Percentiles rank a stretch among this genome's conserved stretches.
Evolutionary conservation across 2,113 vertebrate species (phyloP).

Genomic region (Proterorhinus semilunaris): DNA sequence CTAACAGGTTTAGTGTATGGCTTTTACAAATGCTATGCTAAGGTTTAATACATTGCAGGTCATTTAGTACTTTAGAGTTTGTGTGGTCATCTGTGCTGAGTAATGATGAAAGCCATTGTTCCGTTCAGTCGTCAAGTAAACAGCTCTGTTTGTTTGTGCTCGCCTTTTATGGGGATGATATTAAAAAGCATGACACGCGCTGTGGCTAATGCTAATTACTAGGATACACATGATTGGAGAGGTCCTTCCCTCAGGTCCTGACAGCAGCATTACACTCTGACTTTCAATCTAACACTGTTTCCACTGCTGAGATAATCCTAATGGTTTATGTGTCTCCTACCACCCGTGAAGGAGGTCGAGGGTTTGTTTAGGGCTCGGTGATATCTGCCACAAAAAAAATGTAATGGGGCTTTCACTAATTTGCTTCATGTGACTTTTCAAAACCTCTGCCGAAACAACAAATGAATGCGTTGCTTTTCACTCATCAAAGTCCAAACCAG

Average conservation of each 20-base stretch:
- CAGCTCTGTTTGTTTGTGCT: slow-evolving; percentile 17
- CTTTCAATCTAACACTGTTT: slow-evolving; percentile 6
- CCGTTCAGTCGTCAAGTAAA: slow-evolving; percentile 33
- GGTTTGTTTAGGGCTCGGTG: background rate
- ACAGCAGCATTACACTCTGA: slow-evolving; percentile 4
- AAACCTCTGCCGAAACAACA: no score
- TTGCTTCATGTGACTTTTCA: no score
- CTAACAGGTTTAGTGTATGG: background rate
- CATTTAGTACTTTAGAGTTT: slow-evolving; percentile 4
- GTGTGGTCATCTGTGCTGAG: slow-evolving; percentile 22
- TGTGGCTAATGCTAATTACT: slow-evolving; percentile 43
- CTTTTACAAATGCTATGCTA: background rate
- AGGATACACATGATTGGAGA: slow-evolving; percentile 8
- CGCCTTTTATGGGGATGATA: slow-evolving; percentile 16
- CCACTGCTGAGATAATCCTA: slow-evolving; percentile 1
- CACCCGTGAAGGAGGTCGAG: background rate
- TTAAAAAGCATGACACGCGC: slow-evolving; percentile 29
- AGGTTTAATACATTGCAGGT: background rate
- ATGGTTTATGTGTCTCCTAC: background rate
- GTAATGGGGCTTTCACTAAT: no score
- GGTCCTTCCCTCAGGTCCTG: slow-evolving; percentile 23
- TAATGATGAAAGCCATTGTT: slow-evolving; percentile 47
- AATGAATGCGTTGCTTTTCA: no score
- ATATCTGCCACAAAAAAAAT: no score
- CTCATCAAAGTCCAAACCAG: no score